phyloP scores from a whole-genome alignment of 2,888 invertebrate genomes.

The Metopia argyrocephala region DNA sequence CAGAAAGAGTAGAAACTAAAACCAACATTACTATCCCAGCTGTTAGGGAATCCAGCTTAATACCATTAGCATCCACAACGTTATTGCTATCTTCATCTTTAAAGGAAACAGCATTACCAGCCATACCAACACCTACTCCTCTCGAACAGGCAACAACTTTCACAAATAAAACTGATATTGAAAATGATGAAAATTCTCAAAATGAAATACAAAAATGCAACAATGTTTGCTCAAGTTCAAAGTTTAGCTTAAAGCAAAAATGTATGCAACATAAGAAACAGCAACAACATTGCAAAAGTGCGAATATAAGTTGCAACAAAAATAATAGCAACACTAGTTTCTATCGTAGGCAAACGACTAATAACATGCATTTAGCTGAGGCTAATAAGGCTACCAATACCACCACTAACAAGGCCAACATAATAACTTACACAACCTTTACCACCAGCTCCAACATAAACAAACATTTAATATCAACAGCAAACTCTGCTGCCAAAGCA shows the following conservation, averaged over 20 bases:
- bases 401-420: slow-evolving; percentile 47
- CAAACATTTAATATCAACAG: neutral
- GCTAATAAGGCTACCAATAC: slow-evolving; percentile 1
- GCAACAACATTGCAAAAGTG: slow-evolving; percentile 50
- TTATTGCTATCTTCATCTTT: slow-evolving; percentile 6
- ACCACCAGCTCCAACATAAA: slow-evolving; percentile 24
- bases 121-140: slow-evolving; percentile 12
- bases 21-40: slow-evolving; percentile 45
- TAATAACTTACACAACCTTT: slow-evolving; percentile 1
- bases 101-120: slow-evolving; percentile 13
- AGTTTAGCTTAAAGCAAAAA: slow-evolving; percentile 63
- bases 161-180: slow-evolving; percentile 16
- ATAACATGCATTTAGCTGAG: slow-evolving; percentile 25
- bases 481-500: slow-evolving; percentile 9
- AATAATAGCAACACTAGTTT: slow-evolving; percentile 38
- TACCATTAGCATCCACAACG: slow-evolving; percentile 18
- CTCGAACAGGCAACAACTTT: slow-evolving; percentile 41
- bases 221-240: slow-evolving; percentile 62
- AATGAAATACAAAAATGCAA: slow-evolving; percentile 51
- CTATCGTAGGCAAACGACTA: slow-evolving; percentile 46
- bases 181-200: slow-evolving; percentile 41
- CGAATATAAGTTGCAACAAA: slow-evolving; percentile 38
- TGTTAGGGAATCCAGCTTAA: slow-evolving; percentile 38
- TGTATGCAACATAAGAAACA: slow-evolving; percentile 21
- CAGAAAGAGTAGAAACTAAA: neutral